Percentiles rank a stretch among this genome's conserved stretches.
Conservation (phyloP, 2,113 vertebrate species). For the Zosterops borbonicus region DNA sequence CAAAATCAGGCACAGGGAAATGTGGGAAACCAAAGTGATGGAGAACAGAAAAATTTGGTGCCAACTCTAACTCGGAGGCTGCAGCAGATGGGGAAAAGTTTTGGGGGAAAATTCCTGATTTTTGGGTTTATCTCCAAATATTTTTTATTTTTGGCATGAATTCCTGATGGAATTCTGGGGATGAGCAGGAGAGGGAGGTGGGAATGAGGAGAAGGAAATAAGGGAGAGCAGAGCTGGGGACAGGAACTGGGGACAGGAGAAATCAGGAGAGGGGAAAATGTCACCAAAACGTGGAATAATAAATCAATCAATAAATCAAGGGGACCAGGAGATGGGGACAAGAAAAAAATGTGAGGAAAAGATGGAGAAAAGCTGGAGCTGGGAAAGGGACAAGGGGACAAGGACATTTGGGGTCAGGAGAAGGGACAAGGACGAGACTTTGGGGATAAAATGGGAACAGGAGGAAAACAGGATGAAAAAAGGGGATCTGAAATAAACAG, state of each 20-base stretch:
- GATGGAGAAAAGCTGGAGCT: not conserved
- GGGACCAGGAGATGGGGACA: not conserved
- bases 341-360: not conserved
- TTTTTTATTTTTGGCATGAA: not conserved
- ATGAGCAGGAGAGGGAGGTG: not conserved
- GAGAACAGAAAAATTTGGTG: not conserved
- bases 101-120: not conserved
- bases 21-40: fast-evolving
- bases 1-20: fast-evolving
- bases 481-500: no score
- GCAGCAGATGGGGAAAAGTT: not conserved
- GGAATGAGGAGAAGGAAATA: not conserved
- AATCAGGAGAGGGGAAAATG: not conserved
- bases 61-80: fast-evolving
- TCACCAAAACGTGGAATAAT: not conserved
- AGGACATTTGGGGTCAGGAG: not conserved
- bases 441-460: not conserved
- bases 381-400: not conserved
- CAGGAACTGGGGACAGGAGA: not conserved
- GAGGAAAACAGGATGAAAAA: no score
- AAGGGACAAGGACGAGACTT: no score
- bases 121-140: fast-evolving
- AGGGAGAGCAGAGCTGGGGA: not conserved
- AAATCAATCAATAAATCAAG: not conserved
- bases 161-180: not conserved